Conservation (phyloP, 2,888 invertebrate genomes). For the Acronicta aceris region DNA sequence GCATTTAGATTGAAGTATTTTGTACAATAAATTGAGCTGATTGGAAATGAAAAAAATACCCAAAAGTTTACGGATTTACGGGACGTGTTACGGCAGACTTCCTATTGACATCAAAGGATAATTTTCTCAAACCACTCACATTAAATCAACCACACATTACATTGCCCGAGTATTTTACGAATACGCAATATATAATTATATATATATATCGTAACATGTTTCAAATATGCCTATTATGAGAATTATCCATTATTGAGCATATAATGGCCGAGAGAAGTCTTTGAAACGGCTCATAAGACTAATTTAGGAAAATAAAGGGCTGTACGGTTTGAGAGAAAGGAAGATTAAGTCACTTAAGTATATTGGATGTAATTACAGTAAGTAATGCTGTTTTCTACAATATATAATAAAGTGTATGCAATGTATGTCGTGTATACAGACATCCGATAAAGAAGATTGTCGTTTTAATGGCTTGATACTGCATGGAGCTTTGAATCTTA, state of each 20-base stretch:
- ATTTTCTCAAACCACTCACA: constrained; percentile 53
- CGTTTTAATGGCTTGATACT: neutral
- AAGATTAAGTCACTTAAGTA: constrained; percentile 56
- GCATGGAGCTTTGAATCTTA: neutral
- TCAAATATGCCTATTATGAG: constrained; percentile 61
- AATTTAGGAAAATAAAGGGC: constrained; percentile 58
- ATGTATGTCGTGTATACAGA: neutral
- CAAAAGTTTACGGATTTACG: too few relatives aligned
- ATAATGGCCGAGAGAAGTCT: constrained; percentile 63
- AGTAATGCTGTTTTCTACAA: constrained; percentile 32
- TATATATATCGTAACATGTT: constrained; percentile 53
- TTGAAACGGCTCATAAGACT: constrained; percentile 52
- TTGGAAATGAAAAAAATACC: too few relatives aligned
- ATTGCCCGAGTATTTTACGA: constrained; percentile 47
- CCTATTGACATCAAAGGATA: constrained; percentile 22
- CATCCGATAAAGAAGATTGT: neutral
- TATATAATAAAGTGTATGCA: constrained; percentile 17
- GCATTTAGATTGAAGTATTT: constrained; percentile 30
- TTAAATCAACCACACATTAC: constrained; percentile 62
- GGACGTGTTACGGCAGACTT: too few relatives aligned
- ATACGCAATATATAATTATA: constrained; percentile 62
- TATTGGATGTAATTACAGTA: constrained; percentile 56
- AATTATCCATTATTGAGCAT: constrained; percentile 66
- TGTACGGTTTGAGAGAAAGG: constrained; percentile 57
- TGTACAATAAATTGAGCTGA: constrained; percentile 13